Conservation (phyloP, 2,888 invertebrate genomes). For the Leucoma salicis region DNA sequence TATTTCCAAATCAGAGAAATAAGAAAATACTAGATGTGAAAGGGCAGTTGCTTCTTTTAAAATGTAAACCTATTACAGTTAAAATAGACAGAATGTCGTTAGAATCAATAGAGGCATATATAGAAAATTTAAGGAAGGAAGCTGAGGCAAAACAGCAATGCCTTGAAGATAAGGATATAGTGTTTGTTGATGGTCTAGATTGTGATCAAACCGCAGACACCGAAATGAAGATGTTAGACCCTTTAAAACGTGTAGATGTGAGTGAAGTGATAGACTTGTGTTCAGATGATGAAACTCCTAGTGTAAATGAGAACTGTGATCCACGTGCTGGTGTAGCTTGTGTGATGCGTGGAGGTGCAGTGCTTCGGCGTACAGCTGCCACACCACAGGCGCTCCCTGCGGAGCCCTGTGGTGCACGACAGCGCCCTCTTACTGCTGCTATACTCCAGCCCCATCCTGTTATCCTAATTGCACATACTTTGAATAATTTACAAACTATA, state of each 20-base stretch:
- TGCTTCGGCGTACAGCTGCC: conserved; percentile 63
- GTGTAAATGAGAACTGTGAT: conserved; percentile 71
- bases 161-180: conserved; percentile 62
- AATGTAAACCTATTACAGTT: conserved; percentile 76
- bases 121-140: conserved; percentile 55
- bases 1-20: conserved; percentile 67
- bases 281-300: conserved; percentile 83
- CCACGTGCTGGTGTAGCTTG: conserved; percentile 66
- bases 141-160: conserved; percentile 41
- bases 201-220: conserved; percentile 49
- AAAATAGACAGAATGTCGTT: conserved; percentile 65
- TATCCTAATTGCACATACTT: conserved; percentile 66
- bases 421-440: conserved; percentile 58
- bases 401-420: conserved; percentile 73
- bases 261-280: conserved; percentile 86
- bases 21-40: conserved; percentile 68
- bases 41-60: conserved; percentile 73
- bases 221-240: conserved; percentile 54
- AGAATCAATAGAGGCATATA: conserved; percentile 66
- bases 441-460: conserved; percentile 72
- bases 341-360: conserved; percentile 66
- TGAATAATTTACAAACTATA: conserved; percentile 76
- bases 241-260: conserved; percentile 60
- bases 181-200: conserved; percentile 68
- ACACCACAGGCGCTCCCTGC: conserved; percentile 65